Percentiles rank a stretch among this genome's conserved stretches.
These are phyloP conservation scores for Thysanoteuthis rhombus DNA, from an alignment of 2,888 invertebrate species.

Conservation along the genomic window DNA sequence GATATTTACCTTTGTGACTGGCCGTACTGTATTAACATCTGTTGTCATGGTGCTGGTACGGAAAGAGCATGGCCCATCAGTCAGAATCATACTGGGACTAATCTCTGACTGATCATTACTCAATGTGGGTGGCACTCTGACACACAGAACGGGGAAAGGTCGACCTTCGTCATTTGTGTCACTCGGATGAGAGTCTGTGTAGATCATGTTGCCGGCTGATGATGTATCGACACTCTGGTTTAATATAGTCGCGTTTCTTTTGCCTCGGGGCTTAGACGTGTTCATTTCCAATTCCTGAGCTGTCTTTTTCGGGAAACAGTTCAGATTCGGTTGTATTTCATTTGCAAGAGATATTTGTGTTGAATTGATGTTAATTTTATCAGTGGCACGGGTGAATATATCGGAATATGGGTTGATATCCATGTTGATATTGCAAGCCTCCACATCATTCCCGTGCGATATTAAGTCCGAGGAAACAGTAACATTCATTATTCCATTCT, in stretches of 20 bases:
- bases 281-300: neutral
- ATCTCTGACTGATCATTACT: slow-evolving; percentile 1
- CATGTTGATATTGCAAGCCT: neutral
- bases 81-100: slow-evolving; percentile 16
- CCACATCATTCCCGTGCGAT: neutral
- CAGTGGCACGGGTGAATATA: neutral
- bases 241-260: neutral
- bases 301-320: neutral
- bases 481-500: neutral
- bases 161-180: neutral
- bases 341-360: neutral
- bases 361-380: neutral
- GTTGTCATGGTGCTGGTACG: neutral
- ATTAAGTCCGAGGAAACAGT: neutral
- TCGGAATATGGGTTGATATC: neutral
- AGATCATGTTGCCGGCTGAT: neutral
- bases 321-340: neutral
- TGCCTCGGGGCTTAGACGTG: neutral
- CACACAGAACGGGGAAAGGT: slow-evolving; percentile 15
- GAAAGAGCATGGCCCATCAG: slow-evolving; percentile 1
- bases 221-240: neutral
- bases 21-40: neutral
- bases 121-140: slow-evolving; percentile 15
- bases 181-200: neutral
- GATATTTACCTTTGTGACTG: neutral